Evolutionary conservation across 2,797 vertebrate species (phyloP).

Genomic region (Morus bassanus): DNA sequence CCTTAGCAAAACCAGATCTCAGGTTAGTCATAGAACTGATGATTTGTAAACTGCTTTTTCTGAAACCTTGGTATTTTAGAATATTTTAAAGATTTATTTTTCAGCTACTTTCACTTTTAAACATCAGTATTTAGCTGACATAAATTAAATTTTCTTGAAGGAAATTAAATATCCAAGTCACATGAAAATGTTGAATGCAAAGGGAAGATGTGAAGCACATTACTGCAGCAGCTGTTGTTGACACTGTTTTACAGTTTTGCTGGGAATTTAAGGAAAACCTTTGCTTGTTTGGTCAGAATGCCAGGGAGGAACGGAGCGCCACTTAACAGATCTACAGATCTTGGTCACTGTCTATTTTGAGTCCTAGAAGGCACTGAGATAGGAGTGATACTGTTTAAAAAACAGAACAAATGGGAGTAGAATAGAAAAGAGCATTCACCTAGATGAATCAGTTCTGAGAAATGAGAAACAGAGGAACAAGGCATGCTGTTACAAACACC

Average conservation of each 20-base stretch:
- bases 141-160: not conserved
- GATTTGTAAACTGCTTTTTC: not conserved
- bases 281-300: not conserved
- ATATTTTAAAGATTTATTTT: not conserved
- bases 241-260: not conserved
- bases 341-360: not conserved
- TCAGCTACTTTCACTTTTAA: not conserved
- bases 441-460: not conserved
- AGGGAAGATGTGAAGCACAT: not conserved
- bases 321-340: not conserved
- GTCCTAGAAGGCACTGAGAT: not conserved
- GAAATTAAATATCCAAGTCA: not conserved
- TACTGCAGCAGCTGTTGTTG: not conserved
- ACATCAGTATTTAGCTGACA: not conserved
- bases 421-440: conserved; percentile 2
- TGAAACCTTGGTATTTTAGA: not conserved
- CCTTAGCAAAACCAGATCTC: not conserved
- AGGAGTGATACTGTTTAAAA: not conserved
- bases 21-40: not conserved
- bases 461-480: not conserved
- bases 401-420: not conserved
- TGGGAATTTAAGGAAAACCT: conserved; percentile 8
- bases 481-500: not conserved
- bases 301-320: not conserved
- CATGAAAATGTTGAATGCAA: not conserved